phyloP scores from a whole-genome alignment of 2,888 invertebrate genomes.

The Lacanobia oleracea region DNA sequence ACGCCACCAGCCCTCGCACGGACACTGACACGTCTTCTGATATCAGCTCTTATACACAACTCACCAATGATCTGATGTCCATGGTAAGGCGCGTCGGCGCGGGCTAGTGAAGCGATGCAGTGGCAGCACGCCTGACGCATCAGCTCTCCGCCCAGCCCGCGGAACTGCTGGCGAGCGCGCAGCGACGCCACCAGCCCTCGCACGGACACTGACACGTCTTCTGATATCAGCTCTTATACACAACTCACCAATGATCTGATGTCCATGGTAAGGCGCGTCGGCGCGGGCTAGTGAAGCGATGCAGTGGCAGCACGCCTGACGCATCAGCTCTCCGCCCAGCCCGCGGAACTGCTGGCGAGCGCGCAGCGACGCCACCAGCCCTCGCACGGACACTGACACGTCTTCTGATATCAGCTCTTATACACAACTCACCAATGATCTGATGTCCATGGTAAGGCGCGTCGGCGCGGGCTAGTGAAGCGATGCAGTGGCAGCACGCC shows the following conservation, averaged over 20 bases:
- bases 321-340: constrained; percentile 97
- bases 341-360: constrained; percentile 94
- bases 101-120: no score
- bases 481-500: constrained; percentile 95
- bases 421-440: constrained; percentile 88
- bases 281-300: constrained; percentile 94
- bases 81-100: no score
- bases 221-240: neutral
- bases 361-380: constrained; percentile 90
- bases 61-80: no score
- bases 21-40: constrained; percentile 77
- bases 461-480: constrained; percentile 93
- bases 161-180: no score
- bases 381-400: constrained; percentile 85
- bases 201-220: no score
- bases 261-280: constrained; percentile 91
- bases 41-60: no score
- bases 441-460: constrained; percentile 91
- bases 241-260: constrained; percentile 90
- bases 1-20: no score
- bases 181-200: no score
- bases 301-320: constrained; percentile 95
- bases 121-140: no score
- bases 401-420: no score
- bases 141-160: no score